phyloP scores from a whole-genome alignment of 2,888 invertebrate genomes.

The Lycia hirtaria region DNA sequence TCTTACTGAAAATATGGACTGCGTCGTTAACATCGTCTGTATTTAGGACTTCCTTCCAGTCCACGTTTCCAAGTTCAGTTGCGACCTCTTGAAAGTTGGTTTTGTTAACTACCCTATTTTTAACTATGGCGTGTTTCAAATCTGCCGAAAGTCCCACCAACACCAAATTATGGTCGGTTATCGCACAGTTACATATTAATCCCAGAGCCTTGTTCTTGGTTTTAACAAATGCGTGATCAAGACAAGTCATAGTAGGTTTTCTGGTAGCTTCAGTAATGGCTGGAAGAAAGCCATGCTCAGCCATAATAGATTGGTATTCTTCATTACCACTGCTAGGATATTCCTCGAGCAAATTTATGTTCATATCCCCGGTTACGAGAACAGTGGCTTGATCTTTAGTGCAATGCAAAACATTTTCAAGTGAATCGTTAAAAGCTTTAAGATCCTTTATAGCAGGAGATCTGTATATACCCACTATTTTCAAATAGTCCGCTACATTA shows the following conservation, averaged over 20 bases:
- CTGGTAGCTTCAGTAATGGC: not conserved
- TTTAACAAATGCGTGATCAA: constrained; percentile 4
- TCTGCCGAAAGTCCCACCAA: not conserved
- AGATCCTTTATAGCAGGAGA: not conserved
- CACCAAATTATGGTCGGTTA: not conserved
- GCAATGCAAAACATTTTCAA: not conserved
- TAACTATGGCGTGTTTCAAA: not conserved
- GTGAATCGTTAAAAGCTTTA: not conserved
- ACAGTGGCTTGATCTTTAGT: too few relatives aligned
- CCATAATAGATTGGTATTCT: too few relatives aligned
- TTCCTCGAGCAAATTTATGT: constrained; percentile 6
- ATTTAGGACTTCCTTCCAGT: too few relatives aligned
- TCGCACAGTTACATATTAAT: constrained; percentile 2
- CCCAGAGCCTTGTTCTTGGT: constrained; percentile 5
- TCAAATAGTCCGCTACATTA: not conserved
- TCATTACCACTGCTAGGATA: not conserved
- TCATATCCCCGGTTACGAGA: constrained; percentile 2
- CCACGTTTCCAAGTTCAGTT: too few relatives aligned
- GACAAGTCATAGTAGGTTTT: not conserved
- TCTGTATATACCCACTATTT: constrained; percentile 1
- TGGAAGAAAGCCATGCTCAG: not conserved
- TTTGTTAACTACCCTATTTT: not conserved
- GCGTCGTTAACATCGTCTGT: too few relatives aligned
- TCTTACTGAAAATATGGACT: too few relatives aligned
- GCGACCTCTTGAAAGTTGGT: not conserved